A percentile compares a stretch with the other conserved stretches of the same genome.
phyloP scores from a whole-genome alignment of 2,113 vertebrate species.

The Cyprinodon variegatus region DNA sequence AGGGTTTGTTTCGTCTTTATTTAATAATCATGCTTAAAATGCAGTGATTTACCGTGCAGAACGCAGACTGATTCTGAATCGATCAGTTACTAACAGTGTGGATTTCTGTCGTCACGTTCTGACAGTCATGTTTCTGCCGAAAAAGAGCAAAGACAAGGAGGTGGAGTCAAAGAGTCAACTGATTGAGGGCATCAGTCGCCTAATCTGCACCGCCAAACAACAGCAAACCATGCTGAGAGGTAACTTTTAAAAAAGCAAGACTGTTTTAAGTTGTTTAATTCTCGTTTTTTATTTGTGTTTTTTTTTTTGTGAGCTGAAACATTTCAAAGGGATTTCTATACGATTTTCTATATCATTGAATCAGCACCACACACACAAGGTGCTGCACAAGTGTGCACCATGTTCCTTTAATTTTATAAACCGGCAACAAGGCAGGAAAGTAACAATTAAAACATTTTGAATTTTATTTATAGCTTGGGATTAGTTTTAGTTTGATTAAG shows the following conservation, averaged over 20 bases:
- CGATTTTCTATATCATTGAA: neutral
- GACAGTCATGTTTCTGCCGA: conserved; percentile 97
- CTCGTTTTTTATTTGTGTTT: neutral
- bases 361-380: neutral
- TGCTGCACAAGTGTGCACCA: neutral
- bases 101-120: conserved; percentile 15
- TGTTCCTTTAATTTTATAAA: neutral
- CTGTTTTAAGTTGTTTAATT: neutral
- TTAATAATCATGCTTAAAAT: neutral
- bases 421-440: neutral
- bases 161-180: conserved; percentile 94
- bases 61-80: conserved; percentile 2
- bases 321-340: no score
- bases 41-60: neutral
- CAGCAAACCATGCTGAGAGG: conserved; percentile 98
- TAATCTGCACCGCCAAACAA: conserved; percentile 98
- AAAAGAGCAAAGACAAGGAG: conserved; percentile 97
- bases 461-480: neutral
- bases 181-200: conserved; percentile 95
- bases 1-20: conserved; percentile 78
- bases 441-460: neutral
- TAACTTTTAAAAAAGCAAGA: conserved; percentile 50
- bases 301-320: no score
- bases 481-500: no score
- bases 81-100: conserved; percentile 10